A percentile compares a stretch with the other conserved stretches of the same genome.
phyloP scores from a whole-genome alignment of 2,888 invertebrate genomes.

The Andrena flavipes region DNA sequence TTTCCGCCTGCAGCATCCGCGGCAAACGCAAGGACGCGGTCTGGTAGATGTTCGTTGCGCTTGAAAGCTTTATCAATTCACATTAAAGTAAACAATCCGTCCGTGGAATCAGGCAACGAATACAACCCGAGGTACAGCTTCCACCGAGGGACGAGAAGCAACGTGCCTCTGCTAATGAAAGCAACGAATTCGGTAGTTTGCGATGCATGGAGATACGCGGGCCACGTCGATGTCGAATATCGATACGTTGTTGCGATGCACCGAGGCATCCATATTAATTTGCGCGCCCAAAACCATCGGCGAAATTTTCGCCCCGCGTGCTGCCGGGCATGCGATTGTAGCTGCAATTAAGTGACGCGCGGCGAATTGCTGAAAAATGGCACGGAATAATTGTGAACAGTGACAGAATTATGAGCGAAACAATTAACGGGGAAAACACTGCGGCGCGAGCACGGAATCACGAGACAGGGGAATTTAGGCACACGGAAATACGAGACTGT shows the following conservation, averaged over 20 bases:
- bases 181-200: background rate
- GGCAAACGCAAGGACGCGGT: background rate
- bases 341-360: too few species aligned
- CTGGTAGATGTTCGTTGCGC: background rate
- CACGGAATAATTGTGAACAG: too few species aligned
- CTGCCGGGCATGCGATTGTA: too few species aligned
- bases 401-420: too few species aligned
- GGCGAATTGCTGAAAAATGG: too few species aligned
- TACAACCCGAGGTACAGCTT: background rate
- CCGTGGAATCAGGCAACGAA: background rate
- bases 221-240: background rate
- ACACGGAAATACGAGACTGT: too few species aligned
- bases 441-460: too few species aligned
- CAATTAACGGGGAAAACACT: too few species aligned
- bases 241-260: constrained; percentile 27
- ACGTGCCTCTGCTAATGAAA: constrained; percentile 16
- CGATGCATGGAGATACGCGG: background rate
- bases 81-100: background rate
- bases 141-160: background rate
- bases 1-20: background rate
- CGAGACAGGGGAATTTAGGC: too few species aligned
- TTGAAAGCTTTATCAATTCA: constrained; percentile 1
- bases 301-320: background rate
- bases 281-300: constrained; percentile 6
- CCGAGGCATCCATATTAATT: constrained; percentile 24